Evolutionary conservation across 2,797 vertebrate species (phyloP), one percentile per base, ranked within the genome.

Genomic region (Nyctibius grandis): DNA sequence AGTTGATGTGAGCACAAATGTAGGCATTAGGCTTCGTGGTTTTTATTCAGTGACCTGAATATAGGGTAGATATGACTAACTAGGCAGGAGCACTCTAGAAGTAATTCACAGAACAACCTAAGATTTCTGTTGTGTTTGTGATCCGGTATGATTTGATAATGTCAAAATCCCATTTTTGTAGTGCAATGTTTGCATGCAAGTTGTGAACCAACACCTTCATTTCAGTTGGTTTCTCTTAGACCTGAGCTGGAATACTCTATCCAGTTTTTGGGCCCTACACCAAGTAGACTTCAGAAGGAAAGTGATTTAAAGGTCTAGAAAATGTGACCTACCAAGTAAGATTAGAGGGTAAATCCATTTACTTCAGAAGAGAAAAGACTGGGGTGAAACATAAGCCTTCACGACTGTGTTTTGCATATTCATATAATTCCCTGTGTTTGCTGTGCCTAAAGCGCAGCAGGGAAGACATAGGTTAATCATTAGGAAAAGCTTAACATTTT

Each of bases 101-200:
- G 44, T 69, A 83, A 40, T 40, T 79, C 13, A 44, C 34, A n/a
- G 40, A 91, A 33, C 29, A 79, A 29, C 17, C 2, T 29, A 15
- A 47, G 33, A 31, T 56, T 91, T 88, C 31, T 61, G 4, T 51
- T 88, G 42, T n/a, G 76, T 88, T 79, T 65, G 11, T 64, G 26
- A 45, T 42, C 12, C 0, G 3, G 21, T 40, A 17, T 59, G 48
- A 75, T 38, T 26, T 64, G 53, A 29, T 44, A 73, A 15, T 68
- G 31, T 48, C 44, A 82, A 63, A 75, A 63, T 59, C 12, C 23
- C 51, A 3, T 12, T 68, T 38, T 38, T 50, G 17, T 54, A 40
- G 25, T 78, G 38, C 25, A 72, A 0, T 33, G 14, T 36, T 77
- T 0, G 3, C 33, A 16, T 1, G 0, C 5, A 40, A 72, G 59